A percentile compares a stretch with the other conserved stretches of the same genome.
phyloP scores from a whole-genome alignment of 2,888 invertebrate genomes.

The Tetramorium bicarinatum region DNA sequence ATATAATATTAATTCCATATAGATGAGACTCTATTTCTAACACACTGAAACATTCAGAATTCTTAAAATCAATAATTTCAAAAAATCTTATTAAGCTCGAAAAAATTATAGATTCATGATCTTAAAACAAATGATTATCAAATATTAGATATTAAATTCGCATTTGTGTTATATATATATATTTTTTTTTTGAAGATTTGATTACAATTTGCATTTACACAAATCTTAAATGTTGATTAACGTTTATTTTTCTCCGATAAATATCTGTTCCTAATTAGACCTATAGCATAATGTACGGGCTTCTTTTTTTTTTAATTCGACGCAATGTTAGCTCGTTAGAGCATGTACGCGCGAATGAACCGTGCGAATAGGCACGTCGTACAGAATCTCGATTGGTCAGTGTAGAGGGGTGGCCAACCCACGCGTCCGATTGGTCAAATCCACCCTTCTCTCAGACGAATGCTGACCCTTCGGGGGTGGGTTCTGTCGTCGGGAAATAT shows the following conservation, averaged over 20 bases:
- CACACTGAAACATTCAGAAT: neutral
- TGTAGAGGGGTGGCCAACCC: conserved; percentile 81
- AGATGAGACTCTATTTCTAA: neutral
- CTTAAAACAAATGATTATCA: neutral
- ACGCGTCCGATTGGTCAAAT: conserved; percentile 83
- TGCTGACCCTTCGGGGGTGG: conserved; percentile 83
- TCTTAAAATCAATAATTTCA: neutral
- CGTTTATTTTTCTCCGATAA: neutral
- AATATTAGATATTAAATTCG: conserved; percentile 6
- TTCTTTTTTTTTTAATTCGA: neutral
- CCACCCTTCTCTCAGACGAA: conserved; percentile 82
- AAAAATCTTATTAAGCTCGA: neutral
- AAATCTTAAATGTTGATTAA: neutral
- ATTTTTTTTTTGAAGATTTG: neutral
- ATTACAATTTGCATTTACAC: neutral
- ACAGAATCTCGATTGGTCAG: conserved; percentile 84
- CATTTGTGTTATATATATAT: neutral
- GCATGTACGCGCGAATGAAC: conserved; percentile 50
- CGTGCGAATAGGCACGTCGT: conserved; percentile 61
- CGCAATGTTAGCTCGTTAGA: conserved; percentile 25
- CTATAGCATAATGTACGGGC: neutral
- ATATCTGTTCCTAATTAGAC: neutral
- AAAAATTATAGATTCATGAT: neutral
- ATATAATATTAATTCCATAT: neutral
- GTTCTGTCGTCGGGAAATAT: conserved; percentile 71